phyloP scores from a whole-genome alignment of 1,140 invertebrate species.

The Philopotamus ludificatus region DNA sequence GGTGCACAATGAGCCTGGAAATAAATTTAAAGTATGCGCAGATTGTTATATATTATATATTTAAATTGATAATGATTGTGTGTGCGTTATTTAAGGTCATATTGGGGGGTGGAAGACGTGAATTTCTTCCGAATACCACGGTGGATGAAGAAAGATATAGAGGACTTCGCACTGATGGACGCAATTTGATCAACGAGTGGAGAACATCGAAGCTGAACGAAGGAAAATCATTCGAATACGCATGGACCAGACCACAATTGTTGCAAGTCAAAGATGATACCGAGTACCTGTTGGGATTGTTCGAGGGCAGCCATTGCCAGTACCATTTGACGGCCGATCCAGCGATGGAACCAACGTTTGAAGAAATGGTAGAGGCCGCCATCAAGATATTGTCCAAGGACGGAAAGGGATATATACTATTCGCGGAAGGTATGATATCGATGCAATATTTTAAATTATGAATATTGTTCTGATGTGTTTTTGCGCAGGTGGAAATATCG shows the following conservation, averaged over 20 bases:
- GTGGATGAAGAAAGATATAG: slow-evolving; percentile 54
- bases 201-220: slow-evolving; percentile 46
- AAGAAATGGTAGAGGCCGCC: slow-evolving; percentile 80
- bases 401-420: slow-evolving; percentile 67
- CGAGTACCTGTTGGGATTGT: slow-evolving; percentile 54
- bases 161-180: slow-evolving; percentile 51
- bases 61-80: neutral
- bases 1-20: slow-evolving; percentile 58
- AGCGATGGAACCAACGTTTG: slow-evolving; percentile 63
- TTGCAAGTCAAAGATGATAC: slow-evolving; percentile 43
- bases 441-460: too few species aligned
- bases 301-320: slow-evolving; percentile 55
- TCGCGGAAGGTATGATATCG: slow-evolving; percentile 62
- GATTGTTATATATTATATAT: neutral
- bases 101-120: slow-evolving; percentile 70
- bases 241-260: slow-evolving; percentile 62
- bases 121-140: slow-evolving; percentile 65
- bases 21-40: slow-evolving; percentile 49
- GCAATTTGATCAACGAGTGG: slow-evolving; percentile 58
- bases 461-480: slow-evolving; percentile 4
- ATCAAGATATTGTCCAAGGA: slow-evolving; percentile 72
- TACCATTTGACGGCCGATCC: slow-evolving; percentile 59
- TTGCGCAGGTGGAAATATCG: slow-evolving; percentile 57
- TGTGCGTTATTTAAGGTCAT: slow-evolving; percentile 57
- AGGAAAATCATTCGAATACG: slow-evolving; percentile 53